phyloP scores from a whole-genome alignment of 2,113 vertebrate genomes.

The Hiodon alosoides region DNA sequence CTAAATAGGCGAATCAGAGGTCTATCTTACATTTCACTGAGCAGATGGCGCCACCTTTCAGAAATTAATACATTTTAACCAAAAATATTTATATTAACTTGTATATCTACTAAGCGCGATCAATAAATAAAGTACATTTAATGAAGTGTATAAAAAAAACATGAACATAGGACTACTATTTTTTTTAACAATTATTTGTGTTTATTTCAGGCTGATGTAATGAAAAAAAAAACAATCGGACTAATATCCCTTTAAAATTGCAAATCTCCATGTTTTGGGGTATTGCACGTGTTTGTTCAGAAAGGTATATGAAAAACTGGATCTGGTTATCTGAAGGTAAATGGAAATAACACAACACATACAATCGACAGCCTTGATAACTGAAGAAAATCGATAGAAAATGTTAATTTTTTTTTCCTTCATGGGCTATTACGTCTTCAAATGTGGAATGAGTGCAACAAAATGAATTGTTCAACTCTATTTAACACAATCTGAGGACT shows the following conservation, averaged over 20 bases:
- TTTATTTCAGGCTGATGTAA: background rate
- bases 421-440: constrained; percentile 74
- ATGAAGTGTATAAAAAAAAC: no score
- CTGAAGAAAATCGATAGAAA: constrained; percentile 60
- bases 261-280: no score
- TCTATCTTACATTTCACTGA: background rate
- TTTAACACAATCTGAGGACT: constrained; percentile 66
- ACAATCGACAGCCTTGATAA: constrained; percentile 36
- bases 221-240: background rate
- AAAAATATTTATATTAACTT: constrained; percentile 1
- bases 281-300: no score
- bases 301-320: no score
- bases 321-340: no score
- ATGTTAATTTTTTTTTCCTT: constrained; percentile 70
- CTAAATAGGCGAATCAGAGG: no score
- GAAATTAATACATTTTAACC: constrained; percentile 28
- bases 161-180: no score
- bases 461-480: constrained; percentile 80
- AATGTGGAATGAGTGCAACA: constrained; percentile 72
- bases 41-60: constrained; percentile 71
- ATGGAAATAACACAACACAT: no score
- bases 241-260: background rate
- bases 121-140: no score
- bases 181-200: background rate
- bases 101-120: background rate